A percentile compares a stretch with the other conserved stretches of the same genome.
Conservation (phyloP, 2,888 invertebrate genomes). For the Emmelina monodactyla region DNA sequence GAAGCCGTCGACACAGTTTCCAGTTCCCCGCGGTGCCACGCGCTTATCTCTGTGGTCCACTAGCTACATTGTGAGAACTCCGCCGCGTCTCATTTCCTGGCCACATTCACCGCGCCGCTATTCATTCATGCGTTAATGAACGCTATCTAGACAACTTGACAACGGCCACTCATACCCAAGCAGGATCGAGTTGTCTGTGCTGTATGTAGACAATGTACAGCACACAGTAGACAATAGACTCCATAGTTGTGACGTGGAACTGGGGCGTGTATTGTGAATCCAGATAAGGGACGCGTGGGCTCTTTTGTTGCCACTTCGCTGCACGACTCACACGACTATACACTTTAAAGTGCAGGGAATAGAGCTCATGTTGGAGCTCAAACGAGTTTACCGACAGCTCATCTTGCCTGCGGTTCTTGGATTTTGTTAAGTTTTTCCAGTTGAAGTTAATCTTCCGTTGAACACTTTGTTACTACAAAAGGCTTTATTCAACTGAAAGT, state of each 20-base stretch:
- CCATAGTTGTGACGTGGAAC: slow-evolving; percentile 14
- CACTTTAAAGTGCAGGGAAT: not conserved
- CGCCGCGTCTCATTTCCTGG: not conserved
- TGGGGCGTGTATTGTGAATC: slow-evolving; percentile 6
- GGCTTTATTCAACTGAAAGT: too few relatives aligned
- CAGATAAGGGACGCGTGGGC: slow-evolving; percentile 16
- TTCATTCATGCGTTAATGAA: too few relatives aligned
- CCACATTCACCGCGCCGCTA: slow-evolving; percentile 9
- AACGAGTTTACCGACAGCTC: too few relatives aligned
- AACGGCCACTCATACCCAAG: slow-evolving; percentile 5
- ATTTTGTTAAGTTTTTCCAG: not conserved
- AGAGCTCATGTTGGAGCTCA: too few relatives aligned
- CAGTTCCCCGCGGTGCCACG: too few relatives aligned
- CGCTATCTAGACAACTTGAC: not conserved
- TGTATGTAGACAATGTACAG: slow-evolving; percentile 4
- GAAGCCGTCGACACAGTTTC: too few relatives aligned
- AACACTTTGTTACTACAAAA: too few relatives aligned
- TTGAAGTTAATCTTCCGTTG: not conserved
- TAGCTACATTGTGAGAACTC: not conserved
- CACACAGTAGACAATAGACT: slow-evolving; percentile 14
- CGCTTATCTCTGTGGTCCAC: not conserved
- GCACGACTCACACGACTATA: not conserved
- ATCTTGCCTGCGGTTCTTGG: not conserved
- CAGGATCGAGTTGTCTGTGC: too few relatives aligned
- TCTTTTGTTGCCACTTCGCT: slow-evolving; percentile 2